phyloP scores from a whole-genome alignment of 2,113 vertebrate species.

The Pelvicachromis taeniatus region DNA sequence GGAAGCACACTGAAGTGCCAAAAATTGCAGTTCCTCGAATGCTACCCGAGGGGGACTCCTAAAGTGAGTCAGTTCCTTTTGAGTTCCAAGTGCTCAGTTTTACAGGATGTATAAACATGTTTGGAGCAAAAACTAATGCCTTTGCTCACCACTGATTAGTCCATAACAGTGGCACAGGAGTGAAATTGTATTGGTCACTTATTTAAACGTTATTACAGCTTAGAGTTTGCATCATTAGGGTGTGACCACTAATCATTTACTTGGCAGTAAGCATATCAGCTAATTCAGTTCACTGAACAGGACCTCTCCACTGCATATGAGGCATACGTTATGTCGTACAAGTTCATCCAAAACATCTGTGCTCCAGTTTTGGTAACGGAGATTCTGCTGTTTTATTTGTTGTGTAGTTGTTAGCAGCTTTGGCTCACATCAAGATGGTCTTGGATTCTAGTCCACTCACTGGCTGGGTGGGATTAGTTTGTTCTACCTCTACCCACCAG shows the following conservation, averaged over 20 bases:
- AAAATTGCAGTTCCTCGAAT: not conserved
- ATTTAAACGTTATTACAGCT: not conserved
- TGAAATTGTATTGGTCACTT: not conserved
- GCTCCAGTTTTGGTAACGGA: not conserved
- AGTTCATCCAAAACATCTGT: not conserved
- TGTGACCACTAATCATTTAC: not conserved
- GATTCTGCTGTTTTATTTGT: not conserved
- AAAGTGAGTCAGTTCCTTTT: not conserved
- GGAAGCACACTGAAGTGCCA: not conserved
- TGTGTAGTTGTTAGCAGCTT: not conserved
- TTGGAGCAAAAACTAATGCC: not conserved
- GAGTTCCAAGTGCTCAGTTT: not conserved
- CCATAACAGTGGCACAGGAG: not conserved
- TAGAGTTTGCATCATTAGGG: not conserved
- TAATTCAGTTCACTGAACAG: not conserved
- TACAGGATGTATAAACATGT: not conserved
- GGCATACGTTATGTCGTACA: not conserved
- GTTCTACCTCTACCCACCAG: not conserved
- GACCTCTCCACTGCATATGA: not conserved
- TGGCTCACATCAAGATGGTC: not conserved
- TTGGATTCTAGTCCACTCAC: not conserved
- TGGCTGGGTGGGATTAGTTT: not conserved
- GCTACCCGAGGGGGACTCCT: not conserved
- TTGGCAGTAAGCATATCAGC: not conserved
- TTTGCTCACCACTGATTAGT: not conserved